Conservation (phyloP, 2,797 vertebrate genomes). For the Gobionotothen gibberifrons region DNA sequence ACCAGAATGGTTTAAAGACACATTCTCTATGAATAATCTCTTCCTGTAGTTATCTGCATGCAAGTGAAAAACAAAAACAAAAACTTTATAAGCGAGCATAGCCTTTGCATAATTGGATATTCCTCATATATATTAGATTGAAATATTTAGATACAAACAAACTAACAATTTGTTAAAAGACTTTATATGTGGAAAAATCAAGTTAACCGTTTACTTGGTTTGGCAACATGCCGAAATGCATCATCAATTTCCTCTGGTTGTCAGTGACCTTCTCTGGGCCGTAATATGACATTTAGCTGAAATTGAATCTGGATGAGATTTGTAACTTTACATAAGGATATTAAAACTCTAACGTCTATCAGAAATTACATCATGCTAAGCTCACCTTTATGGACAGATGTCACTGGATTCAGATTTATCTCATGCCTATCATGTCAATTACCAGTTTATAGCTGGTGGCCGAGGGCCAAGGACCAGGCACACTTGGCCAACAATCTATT, state of each 20-base stretch:
- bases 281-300: constrained; percentile 77
- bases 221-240: constrained; percentile 58
- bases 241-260: constrained; percentile 64
- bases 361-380: constrained; percentile 67
- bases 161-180: constrained; percentile 24
- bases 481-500: constrained; percentile 39
- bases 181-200: constrained; percentile 42
- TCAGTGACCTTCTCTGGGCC: constrained; percentile 71
- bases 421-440: constrained; percentile 63
- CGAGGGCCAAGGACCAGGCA: constrained; percentile 34
- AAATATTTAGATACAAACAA: constrained; percentile 36
- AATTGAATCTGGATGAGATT: constrained; percentile 75
- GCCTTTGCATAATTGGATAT: constrained; percentile 17
- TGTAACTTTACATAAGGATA: constrained; percentile 64
- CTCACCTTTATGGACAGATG: constrained; percentile 72
- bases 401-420: constrained; percentile 59
- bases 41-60: constrained; percentile 65
- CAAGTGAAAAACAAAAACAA: constrained; percentile 60
- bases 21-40: constrained; percentile 73
- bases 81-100: constrained; percentile 47
- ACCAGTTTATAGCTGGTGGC: constrained; percentile 51
- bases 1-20: constrained; percentile 67
- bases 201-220: constrained; percentile 55
- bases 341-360: constrained; percentile 62
- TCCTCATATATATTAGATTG: constrained; percentile 35